Evolutionary conservation across 2,113 vertebrate species (phyloP).

Genomic region (Nibea coibor): DNA sequence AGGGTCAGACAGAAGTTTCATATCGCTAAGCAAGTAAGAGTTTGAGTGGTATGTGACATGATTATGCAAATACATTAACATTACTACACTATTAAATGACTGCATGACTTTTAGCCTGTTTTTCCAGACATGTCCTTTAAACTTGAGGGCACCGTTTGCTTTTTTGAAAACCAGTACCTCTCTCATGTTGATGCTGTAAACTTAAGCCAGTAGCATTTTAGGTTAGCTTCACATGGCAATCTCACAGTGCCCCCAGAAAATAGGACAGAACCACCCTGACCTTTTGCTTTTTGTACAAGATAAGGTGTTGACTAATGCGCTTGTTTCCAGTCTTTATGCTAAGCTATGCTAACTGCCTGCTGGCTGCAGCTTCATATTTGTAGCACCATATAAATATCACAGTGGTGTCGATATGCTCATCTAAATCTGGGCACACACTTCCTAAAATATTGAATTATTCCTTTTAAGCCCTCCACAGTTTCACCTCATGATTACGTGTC

Average conservation of each 20-base stretch:
- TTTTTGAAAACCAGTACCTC: slow-evolving; percentile 1
- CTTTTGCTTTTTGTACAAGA: background rate
- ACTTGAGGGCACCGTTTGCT: background rate
- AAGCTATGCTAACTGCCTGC: background rate
- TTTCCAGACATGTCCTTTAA: slow-evolving; percentile 17
- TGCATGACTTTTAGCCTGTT: slow-evolving; percentile 10
- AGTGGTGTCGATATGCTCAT: background rate
- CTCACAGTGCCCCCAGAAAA: no score
- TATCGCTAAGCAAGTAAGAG: slow-evolving; percentile 8
- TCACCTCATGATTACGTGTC: background rate
- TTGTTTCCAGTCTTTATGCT: background rate
- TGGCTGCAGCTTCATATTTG: background rate
- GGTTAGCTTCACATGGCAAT: background rate
- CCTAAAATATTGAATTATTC: background rate
- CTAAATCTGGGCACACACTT: background rate
- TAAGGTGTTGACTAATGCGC: background rate
- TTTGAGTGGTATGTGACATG: slow-evolving; percentile 43
- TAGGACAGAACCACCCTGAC: background rate
- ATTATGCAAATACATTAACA: slow-evolving; percentile 37
- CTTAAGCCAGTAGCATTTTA: background rate
- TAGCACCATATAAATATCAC: background rate
- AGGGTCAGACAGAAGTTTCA: slow-evolving; percentile 42
- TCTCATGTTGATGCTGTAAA: background rate
- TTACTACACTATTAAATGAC: slow-evolving; percentile 9
- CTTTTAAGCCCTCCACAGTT: background rate